Evolutionary conservation across 2,113 vertebrate species (phyloP).

Genomic region (Delphinapterus leucas): DNA sequence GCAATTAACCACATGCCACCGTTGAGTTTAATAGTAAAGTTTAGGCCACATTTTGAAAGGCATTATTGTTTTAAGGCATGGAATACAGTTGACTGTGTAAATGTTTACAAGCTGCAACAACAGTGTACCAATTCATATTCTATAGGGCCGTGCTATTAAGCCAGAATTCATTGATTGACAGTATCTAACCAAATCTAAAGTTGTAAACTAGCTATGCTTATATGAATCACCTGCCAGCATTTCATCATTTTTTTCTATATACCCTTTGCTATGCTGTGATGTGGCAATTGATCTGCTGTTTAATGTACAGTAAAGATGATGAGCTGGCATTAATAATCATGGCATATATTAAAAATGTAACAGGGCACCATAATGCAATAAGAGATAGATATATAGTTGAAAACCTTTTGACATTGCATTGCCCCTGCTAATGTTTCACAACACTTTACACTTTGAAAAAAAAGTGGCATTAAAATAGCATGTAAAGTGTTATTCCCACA

Average conservation of each 20-base stretch:
- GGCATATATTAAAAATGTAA: slow-evolving; percentile 55
- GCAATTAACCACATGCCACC: not conserved
- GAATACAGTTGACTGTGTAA: not conserved
- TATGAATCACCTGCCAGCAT: not conserved
- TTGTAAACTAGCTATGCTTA: slow-evolving; percentile 8
- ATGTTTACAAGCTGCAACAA: not conserved
- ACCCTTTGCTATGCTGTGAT: not conserved
- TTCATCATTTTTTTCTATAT: slow-evolving; percentile 16
- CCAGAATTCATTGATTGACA: slow-evolving; percentile 8
- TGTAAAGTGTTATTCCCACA: slow-evolving; percentile 64
- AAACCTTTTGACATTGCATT: slow-evolving; percentile 62
- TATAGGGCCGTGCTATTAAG: not conserved
- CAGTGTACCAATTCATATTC: not conserved
- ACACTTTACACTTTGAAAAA: slow-evolving; percentile 18
- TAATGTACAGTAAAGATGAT: slow-evolving; percentile 59
- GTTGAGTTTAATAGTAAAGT: not conserved
- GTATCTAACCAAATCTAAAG: not conserved
- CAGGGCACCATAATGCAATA: not conserved
- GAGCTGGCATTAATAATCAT: slow-evolving; percentile 48
- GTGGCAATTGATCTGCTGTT: slow-evolving; percentile 33
- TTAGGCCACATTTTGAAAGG: not conserved
- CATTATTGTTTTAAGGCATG: not conserved
- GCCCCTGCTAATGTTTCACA: slow-evolving; percentile 54
- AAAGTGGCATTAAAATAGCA: slow-evolving; percentile 60
- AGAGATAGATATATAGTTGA: slow-evolving; percentile 39